Evolutionary conservation across 2,113 vertebrate genomes (phyloP).

Genomic region (Colistium nudipinnis): DNA sequence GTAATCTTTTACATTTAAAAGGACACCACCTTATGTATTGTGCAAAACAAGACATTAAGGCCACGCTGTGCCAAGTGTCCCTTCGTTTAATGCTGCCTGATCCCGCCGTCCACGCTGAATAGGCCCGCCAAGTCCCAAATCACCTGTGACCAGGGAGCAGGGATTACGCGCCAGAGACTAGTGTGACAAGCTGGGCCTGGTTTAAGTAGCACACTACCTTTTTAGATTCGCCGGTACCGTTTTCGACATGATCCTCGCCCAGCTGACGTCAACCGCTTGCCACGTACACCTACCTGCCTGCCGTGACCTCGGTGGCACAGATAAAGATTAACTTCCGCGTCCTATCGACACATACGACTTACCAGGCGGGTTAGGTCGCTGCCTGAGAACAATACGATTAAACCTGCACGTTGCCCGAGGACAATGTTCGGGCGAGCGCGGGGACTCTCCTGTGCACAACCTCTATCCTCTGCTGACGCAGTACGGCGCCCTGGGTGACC

Average conservation of each 20-base stretch:
- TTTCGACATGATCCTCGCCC: neutral
- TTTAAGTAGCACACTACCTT: conserved; percentile 28
- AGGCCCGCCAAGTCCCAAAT: neutral
- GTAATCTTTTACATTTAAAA: conserved; percentile 53
- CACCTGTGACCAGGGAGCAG: neutral
- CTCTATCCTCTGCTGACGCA: conserved; percentile 20
- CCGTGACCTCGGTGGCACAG: neutral
- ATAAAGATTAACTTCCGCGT: neutral
- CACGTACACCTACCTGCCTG: neutral
- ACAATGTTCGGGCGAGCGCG: neutral
- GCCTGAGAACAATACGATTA: neutral
- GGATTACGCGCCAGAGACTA: conserved; percentile 38
- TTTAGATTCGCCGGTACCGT: neutral
- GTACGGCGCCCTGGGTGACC: neutral
- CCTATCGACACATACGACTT: neutral
- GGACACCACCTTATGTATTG: conserved; percentile 26
- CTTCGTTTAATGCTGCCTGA: conserved; percentile 46
- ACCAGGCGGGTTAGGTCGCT: conserved; percentile 12
- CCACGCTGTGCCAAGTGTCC: neutral
- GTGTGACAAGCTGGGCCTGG: conserved; percentile 26
- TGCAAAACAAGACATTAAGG: conserved; percentile 4
- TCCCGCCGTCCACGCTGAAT: conserved; percentile 9
- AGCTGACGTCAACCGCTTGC: neutral
- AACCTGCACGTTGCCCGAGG: neutral
- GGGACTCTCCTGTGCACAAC: conserved; percentile 1